A percentile compares a stretch with the other conserved stretches of the same genome.
Conservation (phyloP, 1,140 invertebrate genomes). For the Drosophila obscura region DNA sequence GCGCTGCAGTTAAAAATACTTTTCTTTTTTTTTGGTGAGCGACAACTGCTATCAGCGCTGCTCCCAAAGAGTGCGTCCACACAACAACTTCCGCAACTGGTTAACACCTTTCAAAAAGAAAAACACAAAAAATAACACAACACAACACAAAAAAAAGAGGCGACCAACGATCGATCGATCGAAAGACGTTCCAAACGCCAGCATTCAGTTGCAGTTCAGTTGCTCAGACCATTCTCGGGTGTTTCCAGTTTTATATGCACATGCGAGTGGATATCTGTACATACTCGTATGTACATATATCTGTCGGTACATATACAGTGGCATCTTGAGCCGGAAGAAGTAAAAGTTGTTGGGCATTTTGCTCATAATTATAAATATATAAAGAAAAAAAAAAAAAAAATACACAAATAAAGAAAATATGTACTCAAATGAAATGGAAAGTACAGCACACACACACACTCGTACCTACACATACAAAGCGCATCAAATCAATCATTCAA, state of each 20-base stretch:
- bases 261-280: too few relatives aligned
- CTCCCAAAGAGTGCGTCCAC: conserved; percentile 36
- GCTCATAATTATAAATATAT: conserved; percentile 53
- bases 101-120: conserved; percentile 59
- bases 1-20: conserved; percentile 35
- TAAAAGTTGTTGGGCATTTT: conserved; percentile 58
- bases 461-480: conserved; percentile 5
- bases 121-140: conserved; percentile 1
- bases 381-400: conserved; percentile 17
- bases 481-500: conserved; percentile 39
- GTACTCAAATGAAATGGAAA: conserved; percentile 53
- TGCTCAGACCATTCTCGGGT: conserved; percentile 37
- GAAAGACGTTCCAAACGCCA: conserved; percentile 7
- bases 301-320: conserved; percentile 19
- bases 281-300: neutral
- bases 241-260: conserved; percentile 43
- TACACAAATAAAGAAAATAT: neutral
- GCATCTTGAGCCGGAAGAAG: conserved; percentile 58
- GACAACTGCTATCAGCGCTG: conserved; percentile 43
- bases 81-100: conserved; percentile 65
- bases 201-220: conserved; percentile 35
- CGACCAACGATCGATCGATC: neutral
- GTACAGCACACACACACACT: conserved; percentile 29
- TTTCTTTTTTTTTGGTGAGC: conserved; percentile 30
- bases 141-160: conserved; percentile 19